A percentile compares a stretch with the other conserved stretches of the same genome.
phyloP scores from a whole-genome alignment of 1,140 invertebrate species.

The Drosophila virilis region DNA sequence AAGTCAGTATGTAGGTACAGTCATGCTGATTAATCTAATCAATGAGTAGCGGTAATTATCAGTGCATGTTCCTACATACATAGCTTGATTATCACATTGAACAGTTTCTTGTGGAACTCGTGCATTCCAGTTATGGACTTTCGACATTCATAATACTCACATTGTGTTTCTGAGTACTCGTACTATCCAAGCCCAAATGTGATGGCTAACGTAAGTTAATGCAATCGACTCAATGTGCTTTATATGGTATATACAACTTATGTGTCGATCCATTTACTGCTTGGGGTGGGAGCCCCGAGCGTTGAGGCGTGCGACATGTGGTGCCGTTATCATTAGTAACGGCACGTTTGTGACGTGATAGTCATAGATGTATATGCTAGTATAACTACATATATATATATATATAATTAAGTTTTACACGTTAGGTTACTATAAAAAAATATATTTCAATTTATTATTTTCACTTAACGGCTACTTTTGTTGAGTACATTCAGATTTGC shows the following conservation, averaged over 20 bases:
- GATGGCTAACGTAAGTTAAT: background rate
- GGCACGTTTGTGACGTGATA: slow-evolving; percentile 52
- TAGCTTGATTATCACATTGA: background rate
- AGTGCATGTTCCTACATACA: slow-evolving; percentile 2
- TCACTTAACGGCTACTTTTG: no score
- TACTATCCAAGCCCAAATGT: no score
- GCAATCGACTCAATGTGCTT: background rate
- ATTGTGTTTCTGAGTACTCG: no score
- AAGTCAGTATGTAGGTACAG: background rate
- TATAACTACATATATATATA: background rate
- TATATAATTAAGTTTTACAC: no score
- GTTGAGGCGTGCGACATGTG: slow-evolving; percentile 44
- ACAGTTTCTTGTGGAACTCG: background rate
- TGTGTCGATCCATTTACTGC: background rate
- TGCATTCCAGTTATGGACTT: background rate
- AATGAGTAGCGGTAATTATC: background rate
- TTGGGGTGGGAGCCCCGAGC: slow-evolving; percentile 11
- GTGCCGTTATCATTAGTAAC: slow-evolving; percentile 68
- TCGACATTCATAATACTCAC: background rate
- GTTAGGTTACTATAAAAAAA: no score
- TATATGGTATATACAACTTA: background rate
- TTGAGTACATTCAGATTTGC: no score
- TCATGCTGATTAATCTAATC: slow-evolving; percentile 25
- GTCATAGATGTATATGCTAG: slow-evolving; percentile 2
- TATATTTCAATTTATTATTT: no score